These are phyloP conservation scores for Sebastes steindachneri DNA, from an alignment of 2,797 vertebrate genomes.

Conservation along the genomic window DNA sequence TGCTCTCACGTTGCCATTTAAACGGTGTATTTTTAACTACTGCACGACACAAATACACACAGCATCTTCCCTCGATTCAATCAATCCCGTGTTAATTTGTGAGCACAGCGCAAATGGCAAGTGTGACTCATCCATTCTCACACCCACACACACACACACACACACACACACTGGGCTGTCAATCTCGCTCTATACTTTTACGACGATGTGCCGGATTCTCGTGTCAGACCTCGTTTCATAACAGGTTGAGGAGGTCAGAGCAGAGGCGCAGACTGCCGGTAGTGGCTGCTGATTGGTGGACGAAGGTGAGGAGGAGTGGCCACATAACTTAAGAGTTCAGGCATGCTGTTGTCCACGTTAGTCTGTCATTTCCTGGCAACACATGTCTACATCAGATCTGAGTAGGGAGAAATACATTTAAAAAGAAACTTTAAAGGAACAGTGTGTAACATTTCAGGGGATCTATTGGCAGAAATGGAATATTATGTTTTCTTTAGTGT, in stretches of 20 bases:
- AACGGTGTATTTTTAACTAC: background rate
- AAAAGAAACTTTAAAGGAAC: background rate
- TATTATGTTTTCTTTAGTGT: too few species aligned
- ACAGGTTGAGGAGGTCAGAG: background rate
- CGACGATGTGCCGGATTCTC: background rate
- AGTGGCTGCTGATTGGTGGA: slow-evolving; percentile 12
- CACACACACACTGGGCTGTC: background rate
- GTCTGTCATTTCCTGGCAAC: background rate
- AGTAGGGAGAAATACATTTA: background rate
- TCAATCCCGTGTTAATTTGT: slow-evolving; percentile 8
- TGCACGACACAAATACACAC: slow-evolving; percentile 1
- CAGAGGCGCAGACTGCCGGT: background rate
- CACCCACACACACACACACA: background rate
- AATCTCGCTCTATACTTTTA: slow-evolving; percentile 5
- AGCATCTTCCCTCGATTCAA: background rate
- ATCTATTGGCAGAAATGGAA: too few species aligned
- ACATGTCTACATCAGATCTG: background rate
- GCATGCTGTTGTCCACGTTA: background rate
- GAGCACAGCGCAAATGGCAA: slow-evolving; percentile 12
- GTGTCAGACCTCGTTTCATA: slow-evolving; percentile 9
- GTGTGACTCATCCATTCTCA: slow-evolving; percentile 39
- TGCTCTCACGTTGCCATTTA: background rate
- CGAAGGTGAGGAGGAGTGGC: background rate
- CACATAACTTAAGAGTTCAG: background rate
- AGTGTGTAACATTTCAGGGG: too few species aligned